Evolutionary conservation across 1,140 invertebrate species (phyloP).

Genomic region (Hylaeus volcanicus): DNA sequence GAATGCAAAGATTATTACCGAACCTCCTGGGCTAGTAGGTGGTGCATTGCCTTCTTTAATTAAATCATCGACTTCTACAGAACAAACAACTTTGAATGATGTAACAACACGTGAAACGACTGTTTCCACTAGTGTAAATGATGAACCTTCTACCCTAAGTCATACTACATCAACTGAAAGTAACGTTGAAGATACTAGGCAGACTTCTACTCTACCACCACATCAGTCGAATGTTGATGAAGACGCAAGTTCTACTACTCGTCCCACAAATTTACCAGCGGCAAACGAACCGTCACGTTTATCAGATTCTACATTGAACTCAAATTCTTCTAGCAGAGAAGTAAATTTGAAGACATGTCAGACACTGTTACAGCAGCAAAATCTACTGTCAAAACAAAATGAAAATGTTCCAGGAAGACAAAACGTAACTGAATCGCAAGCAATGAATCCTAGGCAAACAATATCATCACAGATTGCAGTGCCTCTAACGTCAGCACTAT

Average conservation of each 20-base stretch:
- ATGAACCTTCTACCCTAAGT: too few species aligned
- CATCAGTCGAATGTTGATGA: too few species aligned
- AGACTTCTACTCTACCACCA: background rate
- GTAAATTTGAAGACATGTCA: background rate
- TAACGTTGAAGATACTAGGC: background rate
- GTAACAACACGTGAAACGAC: background rate
- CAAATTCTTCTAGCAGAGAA: background rate
- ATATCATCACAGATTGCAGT: conserved; percentile 6
- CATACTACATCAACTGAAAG: background rate
- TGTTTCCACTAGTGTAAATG: background rate
- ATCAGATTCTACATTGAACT: background rate
- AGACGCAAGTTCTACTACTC: background rate
- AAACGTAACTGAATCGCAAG: background rate
- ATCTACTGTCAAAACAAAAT: background rate
- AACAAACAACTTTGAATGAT: background rate
- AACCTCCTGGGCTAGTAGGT: background rate
- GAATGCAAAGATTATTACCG: background rate
- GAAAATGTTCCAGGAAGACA: background rate
- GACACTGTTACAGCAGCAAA: background rate
- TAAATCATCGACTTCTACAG: background rate
- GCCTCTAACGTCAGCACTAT: conserved; percentile 15
- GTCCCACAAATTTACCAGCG: background rate
- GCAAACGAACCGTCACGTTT: background rate
- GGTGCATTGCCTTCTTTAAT: background rate
- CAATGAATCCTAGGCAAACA: background rate